Percentiles rank a stretch among this genome's conserved stretches.
Conservation (phyloP, 2,113 vertebrate genomes). For the Apteryx owenii region DNA sequence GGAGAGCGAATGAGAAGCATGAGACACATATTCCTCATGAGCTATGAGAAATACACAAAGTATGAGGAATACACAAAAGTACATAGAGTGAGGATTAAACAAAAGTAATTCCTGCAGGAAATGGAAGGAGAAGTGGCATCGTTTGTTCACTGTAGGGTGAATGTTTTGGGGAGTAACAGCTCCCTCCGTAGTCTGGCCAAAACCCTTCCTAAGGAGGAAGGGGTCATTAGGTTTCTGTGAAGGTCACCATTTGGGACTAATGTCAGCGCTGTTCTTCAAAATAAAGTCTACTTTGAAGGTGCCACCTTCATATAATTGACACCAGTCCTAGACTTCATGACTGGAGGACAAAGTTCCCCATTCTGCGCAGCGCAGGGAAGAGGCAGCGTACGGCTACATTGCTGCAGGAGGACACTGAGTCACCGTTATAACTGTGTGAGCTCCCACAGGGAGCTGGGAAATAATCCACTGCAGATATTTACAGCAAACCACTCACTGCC, state of each 20-base stretch:
- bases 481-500: neutral
- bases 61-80: neutral
- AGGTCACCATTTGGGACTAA: neutral
- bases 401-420: neutral
- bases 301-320: neutral
- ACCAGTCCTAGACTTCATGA: neutral
- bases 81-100: neutral
- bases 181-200: neutral
- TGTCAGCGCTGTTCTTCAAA: neutral
- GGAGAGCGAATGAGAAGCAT: neutral
- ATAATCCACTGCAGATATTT: neutral
- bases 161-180: neutral
- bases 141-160: neutral
- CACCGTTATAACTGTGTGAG: neutral
- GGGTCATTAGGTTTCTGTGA: neutral
- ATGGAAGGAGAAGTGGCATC: neutral
- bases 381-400: neutral
- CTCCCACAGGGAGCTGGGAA: neutral
- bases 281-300: neutral
- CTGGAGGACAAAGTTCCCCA: neutral
- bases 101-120: neutral
- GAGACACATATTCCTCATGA: neutral
- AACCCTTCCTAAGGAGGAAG: neutral
- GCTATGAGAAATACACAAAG: neutral
- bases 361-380: rapidly evolving